These are phyloP conservation scores for Hemichromis elongatus DNA, from an alignment of 2,113 vertebrate species.

Conservation along the genomic window DNA sequence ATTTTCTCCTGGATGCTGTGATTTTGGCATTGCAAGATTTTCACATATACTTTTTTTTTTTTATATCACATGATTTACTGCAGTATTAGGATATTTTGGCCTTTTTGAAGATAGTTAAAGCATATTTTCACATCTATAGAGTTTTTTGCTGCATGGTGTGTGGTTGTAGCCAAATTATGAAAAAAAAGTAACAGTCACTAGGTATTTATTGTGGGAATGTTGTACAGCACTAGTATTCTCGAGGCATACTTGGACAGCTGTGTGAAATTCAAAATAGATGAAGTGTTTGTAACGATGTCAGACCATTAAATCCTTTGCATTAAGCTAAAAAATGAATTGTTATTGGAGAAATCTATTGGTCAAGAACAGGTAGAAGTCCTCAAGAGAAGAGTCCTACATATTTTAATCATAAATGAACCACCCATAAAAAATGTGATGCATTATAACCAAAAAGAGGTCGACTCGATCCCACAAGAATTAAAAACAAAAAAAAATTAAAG, in stretches of 20 bases:
- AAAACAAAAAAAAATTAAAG: not conserved
- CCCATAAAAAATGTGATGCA: constrained; percentile 17
- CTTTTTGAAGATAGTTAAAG: not conserved
- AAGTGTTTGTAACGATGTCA: constrained; percentile 19
- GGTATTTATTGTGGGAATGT: constrained; percentile 31
- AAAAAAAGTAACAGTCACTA: not conserved
- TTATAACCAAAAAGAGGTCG: not conserved
- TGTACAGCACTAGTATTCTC: not conserved
- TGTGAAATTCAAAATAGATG: constrained; percentile 36
- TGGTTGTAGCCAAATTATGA: not conserved
- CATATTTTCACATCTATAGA: not conserved
- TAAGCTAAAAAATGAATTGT: not conserved
- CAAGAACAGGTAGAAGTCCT: not conserved
- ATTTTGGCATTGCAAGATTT: not conserved
- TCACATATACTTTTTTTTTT: not conserved
- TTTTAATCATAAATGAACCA: constrained; percentile 36
- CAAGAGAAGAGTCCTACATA: not conserved
- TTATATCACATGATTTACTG: not conserved
- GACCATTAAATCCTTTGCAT: constrained; percentile 17
- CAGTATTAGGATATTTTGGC: not conserved
- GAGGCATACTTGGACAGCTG: constrained; percentile 38
- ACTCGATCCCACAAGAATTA: not conserved
- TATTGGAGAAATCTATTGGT: not conserved
- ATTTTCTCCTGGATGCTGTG: not conserved
- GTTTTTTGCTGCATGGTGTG: not conserved